Evolutionary conservation across 2,113 vertebrate species (phyloP).

Genomic region (Eulemur rufifrons): DNA sequence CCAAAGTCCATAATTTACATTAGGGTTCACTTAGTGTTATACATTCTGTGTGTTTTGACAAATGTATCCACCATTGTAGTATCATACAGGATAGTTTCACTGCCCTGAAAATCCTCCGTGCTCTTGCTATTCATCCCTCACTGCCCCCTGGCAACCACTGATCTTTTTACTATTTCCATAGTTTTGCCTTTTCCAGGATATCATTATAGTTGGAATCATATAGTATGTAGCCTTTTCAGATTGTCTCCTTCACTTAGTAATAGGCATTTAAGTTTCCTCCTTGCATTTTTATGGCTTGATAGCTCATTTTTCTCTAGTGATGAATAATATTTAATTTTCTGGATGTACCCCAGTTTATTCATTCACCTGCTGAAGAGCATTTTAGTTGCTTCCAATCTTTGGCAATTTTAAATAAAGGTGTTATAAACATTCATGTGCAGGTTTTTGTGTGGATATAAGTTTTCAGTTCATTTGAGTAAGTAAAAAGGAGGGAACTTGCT

Average conservation of each 20-base stretch:
- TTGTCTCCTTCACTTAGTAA: not conserved
- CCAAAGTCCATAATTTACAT: not conserved
- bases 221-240: not conserved
- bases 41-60: not conserved
- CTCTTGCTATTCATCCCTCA: not conserved
- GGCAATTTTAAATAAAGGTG: not conserved
- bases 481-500: not conserved
- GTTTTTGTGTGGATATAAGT: not conserved
- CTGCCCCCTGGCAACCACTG: not conserved
- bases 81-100: not conserved
- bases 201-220: not conserved
- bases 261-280: not conserved
- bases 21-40: not conserved
- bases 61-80: not conserved
- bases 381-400: not conserved
- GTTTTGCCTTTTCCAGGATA: slow-evolving; percentile 35
- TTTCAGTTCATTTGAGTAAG: slow-evolving; percentile 20
- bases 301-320: not conserved
- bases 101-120: not conserved
- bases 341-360: not conserved
- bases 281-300: not conserved
- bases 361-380: not conserved
- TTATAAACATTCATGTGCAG: not conserved
- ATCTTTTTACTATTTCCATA: not conserved
- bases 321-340: not conserved